Base-by-base conservation (phyloP, 2,888 invertebrate genomes). In the Drymonia ruficornis region DNA sequence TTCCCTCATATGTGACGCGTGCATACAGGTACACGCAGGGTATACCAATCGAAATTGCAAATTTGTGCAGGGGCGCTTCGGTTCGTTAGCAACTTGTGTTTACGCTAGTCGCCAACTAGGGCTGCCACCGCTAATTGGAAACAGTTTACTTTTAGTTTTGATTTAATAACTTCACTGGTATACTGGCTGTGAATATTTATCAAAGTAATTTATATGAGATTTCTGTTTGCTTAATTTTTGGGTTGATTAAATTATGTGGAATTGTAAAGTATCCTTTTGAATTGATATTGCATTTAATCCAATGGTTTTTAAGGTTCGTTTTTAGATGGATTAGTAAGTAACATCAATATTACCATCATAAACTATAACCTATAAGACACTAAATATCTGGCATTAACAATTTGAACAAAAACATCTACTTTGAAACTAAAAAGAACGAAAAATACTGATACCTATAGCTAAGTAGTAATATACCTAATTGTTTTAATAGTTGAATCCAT, bases 41-140 rank as follows among this genome's bases (percentile, higher is more conserved):
- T 82, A 78, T 70, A 73, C 80, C 89, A 92, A 91, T 92, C 89
- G 91, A 91, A 91, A 91, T 91, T 92, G 91, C 91, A 92, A 91
- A 91, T 92, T 89, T 89, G 90, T 89, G 91, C 90, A 91, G 88
- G 89, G 87, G 84, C 82, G 86, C 80, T 77, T 78, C 84, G 90
- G 89, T 92, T 92, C 91, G 91, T 92, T 92, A 92, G 89, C 84
- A 86, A 88, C 88, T 88, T 89, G 89, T 91, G 90, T 91, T 91
- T 89, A 89, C 89, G 87, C 85, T 82, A 80, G 83, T 84, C 84
- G 76, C 76, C 84, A 82, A 80, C 83, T 83, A 89, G 89, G 90
- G 91, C 67, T 89, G 88, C 87, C 78, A 82, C 84, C 80, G 72
- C 85, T 89, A 91, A 91, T 90, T 73, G 87, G 78, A 78, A 77